A percentile compares a stretch with the other conserved stretches of the same genome.
These are phyloP conservation scores for Lydus trimaculatus DNA, from an alignment of 2,888 invertebrate genomes.

Conservation along the genomic window DNA sequence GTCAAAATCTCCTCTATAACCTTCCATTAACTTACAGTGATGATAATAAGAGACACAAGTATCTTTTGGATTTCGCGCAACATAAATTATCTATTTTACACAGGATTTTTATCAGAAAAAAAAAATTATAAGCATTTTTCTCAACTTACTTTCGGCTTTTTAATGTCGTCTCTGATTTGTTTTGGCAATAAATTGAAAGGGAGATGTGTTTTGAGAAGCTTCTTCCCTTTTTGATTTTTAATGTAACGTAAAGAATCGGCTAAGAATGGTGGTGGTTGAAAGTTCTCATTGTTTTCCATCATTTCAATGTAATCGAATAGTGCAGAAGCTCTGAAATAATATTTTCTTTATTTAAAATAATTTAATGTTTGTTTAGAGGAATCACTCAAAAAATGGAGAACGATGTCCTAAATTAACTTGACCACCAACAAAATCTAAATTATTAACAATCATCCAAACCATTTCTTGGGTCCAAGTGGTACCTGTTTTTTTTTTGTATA, in stretches of 20 bases:
- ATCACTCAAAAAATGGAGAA: conserved; percentile 76
- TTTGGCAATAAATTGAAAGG: conserved; percentile 68
- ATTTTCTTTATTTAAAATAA: conserved; percentile 13
- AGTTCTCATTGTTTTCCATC: conserved; percentile 49
- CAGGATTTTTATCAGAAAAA: conserved; percentile 33
- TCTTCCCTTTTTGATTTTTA: conserved; percentile 36
- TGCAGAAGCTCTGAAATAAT: conserved; percentile 52
- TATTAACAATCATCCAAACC: conserved; percentile 72
- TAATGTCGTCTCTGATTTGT: conserved; percentile 57
- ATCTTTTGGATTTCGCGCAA: conserved; percentile 76
- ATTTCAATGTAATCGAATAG: conserved; percentile 58
- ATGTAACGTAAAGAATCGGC: conserved; percentile 47
- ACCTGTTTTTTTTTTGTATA: conserved; percentile 58
- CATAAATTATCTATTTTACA: conserved; percentile 73
- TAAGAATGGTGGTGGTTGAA: conserved; percentile 44
- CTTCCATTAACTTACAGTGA: conserved; percentile 68
- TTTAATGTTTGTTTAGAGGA: not conserved
- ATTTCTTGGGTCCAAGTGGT: conserved; percentile 84
- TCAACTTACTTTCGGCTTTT: conserved; percentile 54
- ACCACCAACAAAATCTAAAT: conserved; percentile 68
- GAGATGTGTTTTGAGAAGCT: conserved; percentile 68
- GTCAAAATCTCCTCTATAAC: conserved; percentile 64
- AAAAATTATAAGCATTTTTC: conserved; percentile 5
- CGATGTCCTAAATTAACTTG: conserved; percentile 64
- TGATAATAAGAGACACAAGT: conserved; percentile 75